Evolutionary conservation across 2,113 vertebrate genomes (phyloP).

Genomic region (Murina feae): DNA sequence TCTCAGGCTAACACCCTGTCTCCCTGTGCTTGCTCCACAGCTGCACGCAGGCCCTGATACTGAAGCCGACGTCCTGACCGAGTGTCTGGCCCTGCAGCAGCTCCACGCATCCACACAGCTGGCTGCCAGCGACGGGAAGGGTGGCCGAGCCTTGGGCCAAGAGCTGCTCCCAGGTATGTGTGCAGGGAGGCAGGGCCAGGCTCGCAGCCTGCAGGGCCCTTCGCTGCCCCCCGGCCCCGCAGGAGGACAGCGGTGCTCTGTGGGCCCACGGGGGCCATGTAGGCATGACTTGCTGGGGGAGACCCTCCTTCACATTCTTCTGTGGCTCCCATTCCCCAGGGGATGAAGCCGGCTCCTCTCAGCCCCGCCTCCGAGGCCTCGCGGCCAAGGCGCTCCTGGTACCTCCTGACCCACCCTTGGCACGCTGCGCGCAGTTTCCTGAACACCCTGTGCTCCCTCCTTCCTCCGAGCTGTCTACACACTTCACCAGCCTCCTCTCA

Average conservation of each 20-base stretch:
- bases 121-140: conserved; percentile 86
- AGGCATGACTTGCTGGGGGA: background rate
- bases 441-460: background rate
- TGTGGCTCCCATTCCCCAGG: background rate
- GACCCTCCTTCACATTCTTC: too few species aligned
- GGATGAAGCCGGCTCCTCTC: background rate
- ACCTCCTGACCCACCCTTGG: background rate
- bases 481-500: background rate
- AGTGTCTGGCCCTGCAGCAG: conserved; percentile 91
- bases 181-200: background rate
- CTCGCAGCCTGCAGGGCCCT: background rate
- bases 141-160: conserved; percentile 83
- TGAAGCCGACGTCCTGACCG: conserved; percentile 88
- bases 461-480: background rate
- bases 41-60: conserved; percentile 87
- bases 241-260: background rate
- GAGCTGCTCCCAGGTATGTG: conserved; percentile 92
- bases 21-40: conserved; percentile 78
- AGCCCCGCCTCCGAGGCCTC: background rate
- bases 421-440: background rate
- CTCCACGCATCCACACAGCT: conserved; percentile 87
- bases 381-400: rapidly evolving
- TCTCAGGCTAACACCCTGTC: background rate
- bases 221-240: background rate
- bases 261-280: background rate